Percentiles rank a stretch among this genome's conserved stretches.
These are phyloP conservation scores for Papilio gigon DNA, from an alignment of 2,888 invertebrate species.

Conservation along the genomic window DNA sequence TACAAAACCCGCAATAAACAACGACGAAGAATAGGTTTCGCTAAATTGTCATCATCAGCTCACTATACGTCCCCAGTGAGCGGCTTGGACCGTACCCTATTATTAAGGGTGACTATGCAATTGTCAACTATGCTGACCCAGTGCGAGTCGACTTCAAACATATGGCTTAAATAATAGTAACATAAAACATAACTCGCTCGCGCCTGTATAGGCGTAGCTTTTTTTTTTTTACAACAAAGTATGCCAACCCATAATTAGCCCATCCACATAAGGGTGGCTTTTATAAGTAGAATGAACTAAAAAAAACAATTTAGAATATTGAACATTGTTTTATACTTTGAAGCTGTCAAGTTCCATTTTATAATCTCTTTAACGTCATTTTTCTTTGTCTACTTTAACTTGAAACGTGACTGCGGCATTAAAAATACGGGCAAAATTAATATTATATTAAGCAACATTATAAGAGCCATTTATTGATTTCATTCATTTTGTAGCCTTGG, in stretches of 20 bases:
- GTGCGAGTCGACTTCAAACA: too few relatives aligned
- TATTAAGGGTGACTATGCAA: too few relatives aligned
- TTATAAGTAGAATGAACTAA: background rate
- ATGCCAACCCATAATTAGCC: too few relatives aligned
- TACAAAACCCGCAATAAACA: too few relatives aligned
- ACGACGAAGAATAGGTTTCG: too few relatives aligned
- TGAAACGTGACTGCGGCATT: constrained; percentile 13
- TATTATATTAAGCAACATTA: background rate
- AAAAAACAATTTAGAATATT: constrained; percentile 1
- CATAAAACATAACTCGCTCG: background rate
- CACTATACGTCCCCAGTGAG: too few relatives aligned
- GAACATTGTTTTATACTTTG: background rate
- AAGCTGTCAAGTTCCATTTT: background rate
- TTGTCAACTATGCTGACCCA: too few relatives aligned
- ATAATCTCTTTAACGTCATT: constrained; percentile 10
- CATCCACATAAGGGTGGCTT: too few relatives aligned
- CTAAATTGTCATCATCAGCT: too few relatives aligned
- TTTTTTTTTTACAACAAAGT: too few relatives aligned
- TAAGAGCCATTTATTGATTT: background rate
- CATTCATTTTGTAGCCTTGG: background rate
- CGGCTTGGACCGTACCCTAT: too few relatives aligned
- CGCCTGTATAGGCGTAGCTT: too few relatives aligned
- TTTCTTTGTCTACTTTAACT: constrained; percentile 12
- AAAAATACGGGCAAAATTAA: background rate
- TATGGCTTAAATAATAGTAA: background rate